phyloP scores from a whole-genome alignment of 2,888 invertebrate genomes.

The Catocala sponsa region DNA sequence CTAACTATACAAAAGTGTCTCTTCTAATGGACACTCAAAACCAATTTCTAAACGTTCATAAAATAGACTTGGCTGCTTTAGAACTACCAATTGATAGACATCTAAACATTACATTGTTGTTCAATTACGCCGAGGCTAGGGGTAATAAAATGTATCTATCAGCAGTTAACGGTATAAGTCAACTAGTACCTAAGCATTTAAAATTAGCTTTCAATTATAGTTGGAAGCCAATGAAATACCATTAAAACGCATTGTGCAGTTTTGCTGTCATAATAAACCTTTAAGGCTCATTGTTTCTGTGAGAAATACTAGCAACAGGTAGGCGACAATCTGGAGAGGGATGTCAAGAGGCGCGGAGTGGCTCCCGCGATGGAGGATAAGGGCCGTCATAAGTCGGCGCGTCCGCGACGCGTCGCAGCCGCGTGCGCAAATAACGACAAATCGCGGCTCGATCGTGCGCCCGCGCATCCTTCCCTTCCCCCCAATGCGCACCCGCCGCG shows the following conservation, averaged over 20 bases:
- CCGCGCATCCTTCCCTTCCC: slow-evolving; percentile 33
- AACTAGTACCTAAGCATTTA: slow-evolving; percentile 11
- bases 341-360: slow-evolving; percentile 73
- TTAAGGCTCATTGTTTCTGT: slow-evolving; percentile 84
- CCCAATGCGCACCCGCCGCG: slow-evolving; percentile 16
- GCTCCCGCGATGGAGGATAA: slow-evolving; percentile 80
- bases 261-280: slow-evolving; percentile 78
- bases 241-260: slow-evolving; percentile 52
- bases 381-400: slow-evolving; percentile 77
- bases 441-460: slow-evolving; percentile 74
- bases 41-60: slow-evolving; percentile 9
- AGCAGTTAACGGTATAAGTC: slow-evolving; percentile 9
- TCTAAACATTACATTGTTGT: slow-evolving; percentile 3
- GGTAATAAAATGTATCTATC: slow-evolving; percentile 15
- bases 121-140: background rate
- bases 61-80: slow-evolving; percentile 1
- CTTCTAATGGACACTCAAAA: slow-evolving; percentile 3
- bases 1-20: slow-evolving; percentile 16
- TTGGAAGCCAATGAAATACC: slow-evolving; percentile 45
- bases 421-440: slow-evolving; percentile 82
- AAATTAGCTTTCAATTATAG: slow-evolving; percentile 44
- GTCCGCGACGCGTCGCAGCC: slow-evolving; percentile 53
- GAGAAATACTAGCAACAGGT: slow-evolving; percentile 78
- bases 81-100: slow-evolving; percentile 19
- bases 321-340: slow-evolving; percentile 65